A percentile compares a stretch with the other conserved stretches of the same genome.
Evolutionary conservation across 2,888 invertebrate genomes (phyloP).

Genomic region (Syrphus vitripennis): DNA sequence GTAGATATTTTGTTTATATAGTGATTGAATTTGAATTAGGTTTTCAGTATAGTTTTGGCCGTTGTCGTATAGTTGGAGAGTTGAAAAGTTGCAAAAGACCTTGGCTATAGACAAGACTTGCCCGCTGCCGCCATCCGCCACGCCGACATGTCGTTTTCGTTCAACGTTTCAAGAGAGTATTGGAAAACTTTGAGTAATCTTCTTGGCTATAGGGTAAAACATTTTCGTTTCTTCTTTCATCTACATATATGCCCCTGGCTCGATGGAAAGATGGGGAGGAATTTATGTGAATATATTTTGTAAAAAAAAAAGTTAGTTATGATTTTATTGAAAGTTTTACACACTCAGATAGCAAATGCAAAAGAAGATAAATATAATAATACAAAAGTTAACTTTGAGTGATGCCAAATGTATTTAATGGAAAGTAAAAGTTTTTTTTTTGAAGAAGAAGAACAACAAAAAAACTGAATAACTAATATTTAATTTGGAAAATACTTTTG

Average conservation of each 20-base stretch:
- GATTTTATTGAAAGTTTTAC: neutral
- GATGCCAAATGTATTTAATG: neutral
- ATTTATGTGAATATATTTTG: neutral
- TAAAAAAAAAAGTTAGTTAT: neutral
- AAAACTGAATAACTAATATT: neutral
- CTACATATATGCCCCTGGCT: neutral
- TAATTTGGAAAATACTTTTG: neutral
- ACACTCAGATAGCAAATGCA: neutral
- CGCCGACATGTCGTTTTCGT: neutral
- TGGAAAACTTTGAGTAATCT: neutral
- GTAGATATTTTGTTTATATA: neutral
- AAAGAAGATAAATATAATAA: neutral
- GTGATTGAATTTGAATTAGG: conserved; percentile 18
- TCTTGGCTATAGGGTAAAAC: neutral
- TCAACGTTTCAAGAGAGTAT: neutral
- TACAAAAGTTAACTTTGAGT: neutral
- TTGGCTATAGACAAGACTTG: neutral
- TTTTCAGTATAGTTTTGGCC: neutral
- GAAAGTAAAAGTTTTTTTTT: neutral
- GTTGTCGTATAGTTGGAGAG: neutral
- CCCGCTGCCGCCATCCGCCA: too few relatives aligned
- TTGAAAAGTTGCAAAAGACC: neutral
- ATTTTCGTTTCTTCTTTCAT: neutral
- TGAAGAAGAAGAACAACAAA: neutral
- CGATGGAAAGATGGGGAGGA: neutral